These are phyloP conservation scores for Ecliptopera silaceata DNA, from an alignment of 2,888 invertebrate species.

Conservation along the genomic window DNA sequence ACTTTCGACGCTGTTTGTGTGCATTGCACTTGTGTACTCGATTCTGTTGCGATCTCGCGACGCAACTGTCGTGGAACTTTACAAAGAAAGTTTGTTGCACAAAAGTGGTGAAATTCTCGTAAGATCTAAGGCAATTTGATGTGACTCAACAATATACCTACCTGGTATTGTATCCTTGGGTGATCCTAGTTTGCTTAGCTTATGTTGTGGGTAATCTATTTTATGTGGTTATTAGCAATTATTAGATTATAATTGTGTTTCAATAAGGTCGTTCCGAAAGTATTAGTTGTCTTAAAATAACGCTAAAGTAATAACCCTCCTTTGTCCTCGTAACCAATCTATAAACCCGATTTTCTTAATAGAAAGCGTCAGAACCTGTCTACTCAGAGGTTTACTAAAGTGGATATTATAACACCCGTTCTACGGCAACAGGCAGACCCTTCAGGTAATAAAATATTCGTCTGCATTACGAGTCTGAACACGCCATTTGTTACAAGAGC, in stretches of 20 bases:
- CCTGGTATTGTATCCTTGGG: no score
- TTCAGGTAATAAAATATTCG: conserved; percentile 35
- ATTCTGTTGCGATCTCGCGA: conserved; percentile 30
- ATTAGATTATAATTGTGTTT: no score
- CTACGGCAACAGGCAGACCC: conserved; percentile 17
- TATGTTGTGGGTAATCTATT: no score
- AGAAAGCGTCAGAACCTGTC: conserved; percentile 5
- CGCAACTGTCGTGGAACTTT: conserved; percentile 25
- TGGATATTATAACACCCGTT: conserved; percentile 14
- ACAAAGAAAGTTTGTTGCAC: conserved; percentile 8
- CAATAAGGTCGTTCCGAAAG: no score
- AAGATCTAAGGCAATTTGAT: no score
- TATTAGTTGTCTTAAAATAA: no score
- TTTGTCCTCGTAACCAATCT: conserved; percentile 3
- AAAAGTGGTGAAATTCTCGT: neutral
- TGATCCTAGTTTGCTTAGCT: no score
- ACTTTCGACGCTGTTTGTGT: conserved; percentile 38
- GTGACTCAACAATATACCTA: no score
- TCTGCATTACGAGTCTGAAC: conserved; percentile 26
- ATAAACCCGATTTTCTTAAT: conserved; percentile 2
- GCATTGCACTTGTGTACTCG: conserved; percentile 35
- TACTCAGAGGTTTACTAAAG: neutral
- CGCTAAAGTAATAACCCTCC: no score
- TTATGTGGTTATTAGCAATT: no score
- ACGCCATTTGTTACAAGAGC: conserved; percentile 34